phyloP scores from a whole-genome alignment of 2,888 invertebrate species.

The Acleris holmiana region DNA sequence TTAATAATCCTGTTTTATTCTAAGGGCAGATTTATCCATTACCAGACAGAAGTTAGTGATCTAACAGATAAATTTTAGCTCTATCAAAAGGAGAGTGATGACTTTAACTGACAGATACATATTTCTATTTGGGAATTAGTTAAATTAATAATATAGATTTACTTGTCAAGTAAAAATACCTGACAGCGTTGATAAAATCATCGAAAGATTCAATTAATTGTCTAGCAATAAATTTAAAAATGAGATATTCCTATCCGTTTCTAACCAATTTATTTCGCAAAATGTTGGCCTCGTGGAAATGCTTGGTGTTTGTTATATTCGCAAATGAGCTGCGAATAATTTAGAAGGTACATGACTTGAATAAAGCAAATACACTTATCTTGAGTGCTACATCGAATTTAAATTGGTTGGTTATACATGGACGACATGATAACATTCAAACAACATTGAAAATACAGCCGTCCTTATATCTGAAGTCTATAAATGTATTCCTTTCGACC shows the following conservation, averaged over 20 bases:
- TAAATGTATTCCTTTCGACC: too few species aligned
- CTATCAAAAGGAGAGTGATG: too few species aligned
- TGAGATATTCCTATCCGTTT: slow-evolving; percentile 2
- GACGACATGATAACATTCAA: slow-evolving; percentile 5
- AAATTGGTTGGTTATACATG: slow-evolving; percentile 6
- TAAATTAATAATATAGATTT: too few species aligned
- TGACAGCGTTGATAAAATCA: too few species aligned
- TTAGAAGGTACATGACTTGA: slow-evolving; percentile 15
- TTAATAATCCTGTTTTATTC: neutral
- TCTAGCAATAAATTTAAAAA: neutral
- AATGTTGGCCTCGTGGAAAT: slow-evolving; percentile 15
- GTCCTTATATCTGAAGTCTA: neutral
- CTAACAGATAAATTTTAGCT: too few species aligned
- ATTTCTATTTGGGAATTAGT: too few species aligned
- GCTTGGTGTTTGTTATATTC: slow-evolving; percentile 3
- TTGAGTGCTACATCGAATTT: slow-evolving; percentile 15
- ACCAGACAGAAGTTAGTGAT: too few species aligned
- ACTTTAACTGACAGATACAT: too few species aligned
- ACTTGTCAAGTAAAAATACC: too few species aligned
- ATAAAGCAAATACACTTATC: slow-evolving; percentile 16
- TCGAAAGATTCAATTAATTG: neutral
- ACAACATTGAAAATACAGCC: neutral
- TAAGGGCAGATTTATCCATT: neutral
- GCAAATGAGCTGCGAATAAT: slow-evolving; percentile 28
- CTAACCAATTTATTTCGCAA: slow-evolving; percentile 8